Percentiles rank a stretch among this genome's conserved stretches.
These are phyloP conservation scores for Sapayoa aenigma DNA, from an alignment of 2,113 vertebrate species.

Conservation along the genomic window DNA sequence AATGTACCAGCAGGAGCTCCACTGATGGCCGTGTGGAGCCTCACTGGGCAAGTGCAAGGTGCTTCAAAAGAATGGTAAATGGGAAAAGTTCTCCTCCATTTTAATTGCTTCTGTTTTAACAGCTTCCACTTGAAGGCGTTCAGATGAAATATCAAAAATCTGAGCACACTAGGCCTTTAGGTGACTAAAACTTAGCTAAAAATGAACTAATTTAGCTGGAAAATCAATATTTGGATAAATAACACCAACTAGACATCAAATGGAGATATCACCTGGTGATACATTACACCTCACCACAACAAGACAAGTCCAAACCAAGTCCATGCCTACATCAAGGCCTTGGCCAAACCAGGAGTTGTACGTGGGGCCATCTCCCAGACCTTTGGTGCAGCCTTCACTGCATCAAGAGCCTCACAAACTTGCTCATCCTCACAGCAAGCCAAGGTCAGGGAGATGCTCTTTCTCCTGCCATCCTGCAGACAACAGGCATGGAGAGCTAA, in stretches of 20 bases:
- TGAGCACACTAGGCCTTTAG: background rate
- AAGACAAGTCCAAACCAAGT: background rate
- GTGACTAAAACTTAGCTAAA: background rate
- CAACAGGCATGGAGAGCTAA: background rate
- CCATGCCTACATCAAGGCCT: rapidly evolving
- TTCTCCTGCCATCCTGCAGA: background rate
- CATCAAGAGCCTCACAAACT: background rate
- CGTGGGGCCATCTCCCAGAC: too few relatives aligned
- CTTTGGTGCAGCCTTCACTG: background rate
- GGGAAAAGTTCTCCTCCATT: background rate
- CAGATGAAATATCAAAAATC: background rate
- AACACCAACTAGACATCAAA: background rate
- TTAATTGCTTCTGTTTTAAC: background rate
- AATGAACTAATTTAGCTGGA: background rate
- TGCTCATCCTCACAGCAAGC: background rate
- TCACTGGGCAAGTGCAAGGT: background rate
- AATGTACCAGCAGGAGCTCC: background rate
- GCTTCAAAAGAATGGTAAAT: background rate
- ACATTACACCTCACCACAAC: background rate
- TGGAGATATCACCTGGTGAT: rapidly evolving
- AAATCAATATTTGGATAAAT: background rate
- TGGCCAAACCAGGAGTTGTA: background rate
- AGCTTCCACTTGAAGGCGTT: background rate
- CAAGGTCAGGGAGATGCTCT: background rate
- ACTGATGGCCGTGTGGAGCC: rapidly evolving